Percentiles rank a stretch among this genome's conserved stretches.
These are phyloP conservation scores for Thalassaphorura encarpata DNA, from an alignment of 1,140 invertebrate species.

Conservation along the genomic window DNA sequence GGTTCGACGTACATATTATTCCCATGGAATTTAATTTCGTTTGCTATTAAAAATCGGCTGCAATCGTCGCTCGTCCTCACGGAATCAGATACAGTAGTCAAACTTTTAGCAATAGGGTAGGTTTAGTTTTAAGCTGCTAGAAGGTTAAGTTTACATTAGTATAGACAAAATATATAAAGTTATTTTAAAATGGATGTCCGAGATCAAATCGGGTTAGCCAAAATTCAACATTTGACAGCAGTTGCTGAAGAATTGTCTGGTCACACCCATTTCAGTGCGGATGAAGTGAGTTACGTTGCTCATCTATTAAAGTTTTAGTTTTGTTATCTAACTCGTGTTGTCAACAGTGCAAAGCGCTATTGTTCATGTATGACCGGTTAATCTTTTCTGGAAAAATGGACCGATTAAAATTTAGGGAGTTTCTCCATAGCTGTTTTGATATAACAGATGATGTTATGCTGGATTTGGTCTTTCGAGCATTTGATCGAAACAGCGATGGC, in stretches of 20 bases:
- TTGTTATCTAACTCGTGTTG: background rate
- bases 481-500: conserved; percentile 55
- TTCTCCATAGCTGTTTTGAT: conserved; percentile 74
- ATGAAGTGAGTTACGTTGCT: background rate
- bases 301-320: background rate
- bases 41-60: too few species aligned
- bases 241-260: background rate
- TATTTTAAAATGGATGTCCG: too few species aligned
- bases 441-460: conserved; percentile 80
- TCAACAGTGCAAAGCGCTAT: background rate
- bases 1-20: too few species aligned
- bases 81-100: background rate
- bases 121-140: background rate
- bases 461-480: conserved; percentile 64
- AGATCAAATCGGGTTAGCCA: background rate
- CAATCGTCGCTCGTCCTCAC: too few species aligned
- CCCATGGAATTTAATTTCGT: too few species aligned
- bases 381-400: conserved; percentile 54
- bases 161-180: background rate
- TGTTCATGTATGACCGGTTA: background rate
- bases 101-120: background rate
- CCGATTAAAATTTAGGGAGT: conserved; percentile 66
- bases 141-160: background rate
- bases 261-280: background rate
- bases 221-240: background rate